These are phyloP conservation scores for Hydrochoerus hydrochaeris DNA, from an alignment of 2,113 vertebrate species.

Conservation along the genomic window DNA sequence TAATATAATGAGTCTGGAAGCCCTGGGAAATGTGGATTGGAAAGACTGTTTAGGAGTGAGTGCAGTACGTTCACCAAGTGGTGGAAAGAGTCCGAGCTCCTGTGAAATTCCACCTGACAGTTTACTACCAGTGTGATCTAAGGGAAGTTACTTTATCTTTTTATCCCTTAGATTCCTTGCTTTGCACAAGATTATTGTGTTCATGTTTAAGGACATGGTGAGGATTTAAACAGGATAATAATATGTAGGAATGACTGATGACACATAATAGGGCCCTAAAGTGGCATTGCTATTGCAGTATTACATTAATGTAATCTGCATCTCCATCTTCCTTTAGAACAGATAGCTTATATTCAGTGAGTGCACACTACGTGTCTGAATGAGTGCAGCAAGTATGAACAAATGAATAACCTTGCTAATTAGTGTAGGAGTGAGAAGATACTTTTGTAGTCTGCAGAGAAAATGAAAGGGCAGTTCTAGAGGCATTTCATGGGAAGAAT, in stretches of 20 bases:
- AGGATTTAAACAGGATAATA: neutral
- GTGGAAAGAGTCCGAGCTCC: neutral
- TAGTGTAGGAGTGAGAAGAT: neutral
- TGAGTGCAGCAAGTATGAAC: neutral
- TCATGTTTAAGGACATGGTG: neutral
- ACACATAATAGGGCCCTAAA: neutral
- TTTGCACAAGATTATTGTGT: neutral
- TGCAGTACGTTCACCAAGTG: neutral
- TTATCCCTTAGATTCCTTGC: neutral
- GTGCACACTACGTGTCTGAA: neutral
- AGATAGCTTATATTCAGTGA: slow-evolving; percentile 15
- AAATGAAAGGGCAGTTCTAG: slow-evolving; percentile 2
- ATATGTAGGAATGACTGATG: neutral
- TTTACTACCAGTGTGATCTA: neutral
- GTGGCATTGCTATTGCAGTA: neutral
- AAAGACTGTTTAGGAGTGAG: neutral
- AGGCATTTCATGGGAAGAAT: neutral
- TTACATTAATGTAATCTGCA: neutral
- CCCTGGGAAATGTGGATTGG: neutral
- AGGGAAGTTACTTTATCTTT: neutral
- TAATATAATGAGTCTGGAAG: neutral
- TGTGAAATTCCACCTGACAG: neutral
- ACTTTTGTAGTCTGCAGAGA: neutral
- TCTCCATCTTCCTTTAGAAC: neutral
- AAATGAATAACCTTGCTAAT: slow-evolving; percentile 7